These are phyloP conservation scores for Actinostola sp. DNA, from an alignment of 92 coral and sea anemone species.

Conservation along the genomic window DNA sequence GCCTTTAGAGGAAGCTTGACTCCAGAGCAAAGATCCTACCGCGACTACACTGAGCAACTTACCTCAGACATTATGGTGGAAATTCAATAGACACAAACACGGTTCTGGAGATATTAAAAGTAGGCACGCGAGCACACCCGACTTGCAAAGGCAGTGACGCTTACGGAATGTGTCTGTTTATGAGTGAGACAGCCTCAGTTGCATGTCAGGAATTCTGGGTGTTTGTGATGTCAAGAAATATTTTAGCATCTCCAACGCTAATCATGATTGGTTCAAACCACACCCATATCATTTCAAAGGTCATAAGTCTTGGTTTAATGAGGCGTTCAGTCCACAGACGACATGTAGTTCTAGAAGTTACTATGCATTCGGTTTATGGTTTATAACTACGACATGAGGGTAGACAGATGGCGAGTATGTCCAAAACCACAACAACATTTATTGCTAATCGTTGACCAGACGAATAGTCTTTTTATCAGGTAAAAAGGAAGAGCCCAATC, in stretches of 20 bases:
- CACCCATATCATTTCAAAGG: slow-evolving; percentile 16
- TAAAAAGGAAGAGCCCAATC: too few relatives aligned
- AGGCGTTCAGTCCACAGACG: not conserved
- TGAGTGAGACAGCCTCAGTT: not conserved
- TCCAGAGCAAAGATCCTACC: too few relatives aligned
- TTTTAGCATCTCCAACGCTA: too few relatives aligned
- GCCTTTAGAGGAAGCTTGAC: too few relatives aligned
- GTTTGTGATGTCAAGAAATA: not conserved
- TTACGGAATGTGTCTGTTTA: slow-evolving; percentile 2
- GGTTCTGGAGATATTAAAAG: not conserved
- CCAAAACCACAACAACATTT: too few relatives aligned
- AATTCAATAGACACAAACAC: not conserved
- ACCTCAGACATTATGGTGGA: slow-evolving; percentile 24
- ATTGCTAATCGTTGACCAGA: too few relatives aligned
- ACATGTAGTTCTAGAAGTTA: too few relatives aligned
- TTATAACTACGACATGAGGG: too few relatives aligned
- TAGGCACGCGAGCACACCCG: slow-evolving; percentile 8
- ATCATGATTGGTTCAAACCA: slow-evolving; percentile 3
- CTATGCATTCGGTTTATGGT: not conserved
- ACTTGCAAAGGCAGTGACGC: not conserved
- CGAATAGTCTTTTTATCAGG: too few relatives aligned
- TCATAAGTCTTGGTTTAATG: not conserved
- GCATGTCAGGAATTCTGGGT: slow-evolving; percentile 26
- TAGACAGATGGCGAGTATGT: too few relatives aligned
- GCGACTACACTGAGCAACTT: not conserved